Evolutionary conservation across 2,797 vertebrate genomes (phyloP).

Genomic region (Dendrocincla tyrannina): DNA sequence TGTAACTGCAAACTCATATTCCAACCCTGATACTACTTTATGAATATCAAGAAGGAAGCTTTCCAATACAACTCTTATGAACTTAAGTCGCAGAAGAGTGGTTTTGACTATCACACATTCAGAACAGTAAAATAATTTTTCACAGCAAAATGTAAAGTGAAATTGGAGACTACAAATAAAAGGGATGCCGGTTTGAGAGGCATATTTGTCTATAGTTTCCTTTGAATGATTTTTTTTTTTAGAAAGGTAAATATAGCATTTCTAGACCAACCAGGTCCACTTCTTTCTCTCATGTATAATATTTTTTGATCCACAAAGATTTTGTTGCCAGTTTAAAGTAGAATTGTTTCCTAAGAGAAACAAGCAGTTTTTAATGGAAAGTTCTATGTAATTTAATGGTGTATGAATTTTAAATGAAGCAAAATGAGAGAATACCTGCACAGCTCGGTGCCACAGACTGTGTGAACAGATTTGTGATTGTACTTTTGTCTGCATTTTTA

Average conservation of each 20-base stretch:
- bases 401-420: background rate
- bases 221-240: background rate
- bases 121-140: constrained; percentile 5
- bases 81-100: background rate
- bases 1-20: background rate
- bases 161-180: background rate
- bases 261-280: background rate
- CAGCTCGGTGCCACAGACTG: background rate
- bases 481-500: background rate
- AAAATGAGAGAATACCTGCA: background rate
- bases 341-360: background rate
- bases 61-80: background rate
- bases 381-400: background rate
- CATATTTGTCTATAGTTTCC: background rate
- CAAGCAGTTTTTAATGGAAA: background rate
- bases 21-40: background rate
- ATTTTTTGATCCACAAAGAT: background rate
- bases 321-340: background rate
- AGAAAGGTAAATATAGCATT: background rate
- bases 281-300: background rate
- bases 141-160: background rate
- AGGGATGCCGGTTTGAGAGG: background rate
- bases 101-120: background rate
- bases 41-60: background rate
- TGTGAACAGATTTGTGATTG: background rate